These are phyloP conservation scores for Leistus spinibarbis DNA, from an alignment of 2,888 invertebrate species.

Conservation along the genomic window DNA sequence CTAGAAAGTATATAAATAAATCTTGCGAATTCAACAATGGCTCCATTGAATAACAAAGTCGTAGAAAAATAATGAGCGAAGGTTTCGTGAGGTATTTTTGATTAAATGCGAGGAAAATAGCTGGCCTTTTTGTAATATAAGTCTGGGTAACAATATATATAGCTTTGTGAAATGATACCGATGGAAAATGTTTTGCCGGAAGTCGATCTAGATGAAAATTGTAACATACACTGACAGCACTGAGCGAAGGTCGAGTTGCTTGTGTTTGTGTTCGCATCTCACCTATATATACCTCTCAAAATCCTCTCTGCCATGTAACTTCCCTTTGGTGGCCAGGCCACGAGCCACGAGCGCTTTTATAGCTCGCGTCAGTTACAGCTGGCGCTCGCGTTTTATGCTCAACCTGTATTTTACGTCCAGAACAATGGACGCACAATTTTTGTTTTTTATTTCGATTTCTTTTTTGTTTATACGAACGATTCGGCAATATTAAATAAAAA, in stretches of 20 bases:
- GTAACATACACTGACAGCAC: not conserved
- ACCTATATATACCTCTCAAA: not conserved
- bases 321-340: not conserved
- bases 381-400: slow-evolving; percentile 26
- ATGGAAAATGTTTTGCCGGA: not conserved
- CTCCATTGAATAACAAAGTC: not conserved
- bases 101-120: not conserved
- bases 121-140: not conserved
- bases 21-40: no score
- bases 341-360: slow-evolving; percentile 13
- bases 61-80: not conserved
- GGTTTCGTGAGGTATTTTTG: not conserved
- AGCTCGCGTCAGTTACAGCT: slow-evolving; percentile 26
- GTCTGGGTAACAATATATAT: not conserved
- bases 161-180: slow-evolving; percentile 2
- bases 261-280: not conserved
- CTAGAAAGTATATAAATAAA: no score
- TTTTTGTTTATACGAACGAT: not conserved
- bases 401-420: slow-evolving; percentile 27
- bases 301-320: not conserved
- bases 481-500: slow-evolving; percentile 31
- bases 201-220: not conserved
- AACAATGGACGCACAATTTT: slow-evolving; percentile 21
- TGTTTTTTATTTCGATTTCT: not conserved
- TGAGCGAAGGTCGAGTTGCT: not conserved